Conservation (phyloP, 2,797 vertebrate species). For the Lacerta bilineata region DNA sequence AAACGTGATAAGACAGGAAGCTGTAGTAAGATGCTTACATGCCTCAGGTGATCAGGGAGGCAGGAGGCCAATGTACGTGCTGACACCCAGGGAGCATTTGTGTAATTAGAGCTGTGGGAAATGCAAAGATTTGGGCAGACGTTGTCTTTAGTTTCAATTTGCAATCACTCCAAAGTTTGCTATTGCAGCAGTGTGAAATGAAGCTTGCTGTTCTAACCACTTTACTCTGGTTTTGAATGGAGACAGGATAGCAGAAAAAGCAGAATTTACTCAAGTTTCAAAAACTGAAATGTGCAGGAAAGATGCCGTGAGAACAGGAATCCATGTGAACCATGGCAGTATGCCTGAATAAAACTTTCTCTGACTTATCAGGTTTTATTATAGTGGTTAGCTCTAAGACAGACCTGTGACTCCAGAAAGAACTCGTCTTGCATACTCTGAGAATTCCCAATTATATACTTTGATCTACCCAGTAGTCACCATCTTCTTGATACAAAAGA, state of each 20-base stretch:
- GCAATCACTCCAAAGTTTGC: constrained; percentile 17
- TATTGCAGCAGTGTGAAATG: constrained; percentile 9
- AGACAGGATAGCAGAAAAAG: not conserved
- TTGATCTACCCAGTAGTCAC: not conserved
- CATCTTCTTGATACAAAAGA: not conserved
- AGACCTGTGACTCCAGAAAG: not conserved
- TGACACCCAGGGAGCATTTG: not conserved
- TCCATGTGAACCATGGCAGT: not conserved
- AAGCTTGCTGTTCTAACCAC: not conserved
- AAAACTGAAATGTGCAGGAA: not conserved
- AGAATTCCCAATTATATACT: not conserved
- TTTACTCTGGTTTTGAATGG: constrained; percentile 5
- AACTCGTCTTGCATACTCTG: not conserved
- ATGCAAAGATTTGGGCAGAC: constrained; percentile 16
- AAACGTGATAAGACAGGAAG: constrained; percentile 12
- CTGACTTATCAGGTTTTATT: not conserved
- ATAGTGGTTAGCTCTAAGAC: not conserved
- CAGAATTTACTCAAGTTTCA: not conserved
- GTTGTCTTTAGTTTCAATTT: constrained; percentile 32
- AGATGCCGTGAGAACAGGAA: not conserved
- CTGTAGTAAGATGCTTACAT: not conserved
- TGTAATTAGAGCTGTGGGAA: constrained; percentile 25
- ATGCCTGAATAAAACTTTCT: not conserved
- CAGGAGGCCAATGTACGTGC: constrained; percentile 29
- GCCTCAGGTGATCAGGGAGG: constrained; percentile 10